Base-by-base conservation (phyloP, 2,797 vertebrate species). In the Alca torda region DNA sequence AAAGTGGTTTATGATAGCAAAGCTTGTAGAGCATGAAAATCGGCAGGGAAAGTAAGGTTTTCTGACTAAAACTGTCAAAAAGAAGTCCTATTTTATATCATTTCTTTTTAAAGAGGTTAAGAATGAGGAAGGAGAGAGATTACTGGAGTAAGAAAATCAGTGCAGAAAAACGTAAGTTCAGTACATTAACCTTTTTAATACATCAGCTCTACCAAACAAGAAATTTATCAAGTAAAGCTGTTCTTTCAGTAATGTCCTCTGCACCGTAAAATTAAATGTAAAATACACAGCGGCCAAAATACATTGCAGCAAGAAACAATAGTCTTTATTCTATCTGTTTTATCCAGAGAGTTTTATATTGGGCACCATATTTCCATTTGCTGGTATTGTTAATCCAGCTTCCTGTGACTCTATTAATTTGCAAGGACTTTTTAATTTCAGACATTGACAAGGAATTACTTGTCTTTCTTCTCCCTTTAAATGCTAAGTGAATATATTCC, bases 1-100 rank as follows among this genome's bases (percentile, higher is more conserved):
- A 96, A 83, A 97, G 79, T 97, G 89, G 91, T 95, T 98, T 97
- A 87, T 96, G 87, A 96, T 95, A 90, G 78, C 89, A 96, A 87
- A 97, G 83, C 95, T 97, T 92, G 85, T 92, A 97, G 77, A 95
- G 90, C 93, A 84, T 96, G 86, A 94, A 96, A 97, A 96, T 97
- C 78, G 0, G 33, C 60, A 65, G 69, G 50, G 35, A 92, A 95
- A 91, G 89, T 51, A 77, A 87, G 72, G 74, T 90, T 97, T 96
- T 96, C 79, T 94, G 79, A 90, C 67, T 93, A 79, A 96, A 96
- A 84, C 93, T 95, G 53, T 94, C 79, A 91, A 95, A 95, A 85
- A 94, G n/a, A 86, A 92, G 50, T 63, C 53, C 70, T 95, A 45
- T 81, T 70, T 84, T 87, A 64, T 89, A 45, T 59, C 0, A 57